Evolutionary conservation across 1,140 invertebrate species (phyloP).

Genomic region (Caligus rogercresseyi): DNA sequence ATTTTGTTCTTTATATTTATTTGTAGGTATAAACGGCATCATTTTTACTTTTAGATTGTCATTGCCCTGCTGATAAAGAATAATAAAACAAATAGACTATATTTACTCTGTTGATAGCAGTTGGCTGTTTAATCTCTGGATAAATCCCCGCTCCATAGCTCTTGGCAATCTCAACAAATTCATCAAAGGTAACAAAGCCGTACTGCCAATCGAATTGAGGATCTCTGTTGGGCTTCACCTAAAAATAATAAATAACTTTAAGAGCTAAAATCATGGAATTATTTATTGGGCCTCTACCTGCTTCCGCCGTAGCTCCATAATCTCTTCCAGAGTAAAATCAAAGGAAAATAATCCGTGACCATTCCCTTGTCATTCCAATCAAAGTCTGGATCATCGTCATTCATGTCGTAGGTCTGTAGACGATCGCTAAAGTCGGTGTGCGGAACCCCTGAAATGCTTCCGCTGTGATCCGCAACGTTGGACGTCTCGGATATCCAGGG

Average conservation of each 20-base stretch:
- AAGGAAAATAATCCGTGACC: slow-evolving; percentile 11
- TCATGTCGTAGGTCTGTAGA: slow-evolving; percentile 6
- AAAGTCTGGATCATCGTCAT: slow-evolving; percentile 10
- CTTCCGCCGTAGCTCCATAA: background rate
- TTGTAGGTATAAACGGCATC: too few species aligned
- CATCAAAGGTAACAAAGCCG: slow-evolving; percentile 7
- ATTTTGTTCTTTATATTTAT: too few species aligned
- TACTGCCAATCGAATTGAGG: slow-evolving; percentile 1
- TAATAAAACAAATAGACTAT: background rate
- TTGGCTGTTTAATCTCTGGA: slow-evolving; percentile 11
- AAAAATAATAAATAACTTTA: background rate
- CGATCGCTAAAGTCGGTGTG: slow-evolving; percentile 6
- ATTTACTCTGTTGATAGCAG: slow-evolving; percentile 15
- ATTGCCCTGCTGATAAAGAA: too few species aligned
- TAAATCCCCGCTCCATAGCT: background rate
- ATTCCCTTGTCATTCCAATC: slow-evolving; percentile 17
- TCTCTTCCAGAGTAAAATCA: slow-evolving; percentile 15
- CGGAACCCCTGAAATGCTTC: background rate
- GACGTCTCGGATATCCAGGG: slow-evolving; percentile 2
- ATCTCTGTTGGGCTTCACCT: slow-evolving; percentile 8
- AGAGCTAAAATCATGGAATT: background rate
- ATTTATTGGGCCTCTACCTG: slow-evolving; percentile 7
- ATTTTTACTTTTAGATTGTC: too few species aligned
- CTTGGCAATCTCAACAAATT: slow-evolving; percentile 14
- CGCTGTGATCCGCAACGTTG: slow-evolving; percentile 1